phyloP scores from a whole-genome alignment of 1,140 invertebrate genomes.

The Hypsibius dujardini region DNA sequence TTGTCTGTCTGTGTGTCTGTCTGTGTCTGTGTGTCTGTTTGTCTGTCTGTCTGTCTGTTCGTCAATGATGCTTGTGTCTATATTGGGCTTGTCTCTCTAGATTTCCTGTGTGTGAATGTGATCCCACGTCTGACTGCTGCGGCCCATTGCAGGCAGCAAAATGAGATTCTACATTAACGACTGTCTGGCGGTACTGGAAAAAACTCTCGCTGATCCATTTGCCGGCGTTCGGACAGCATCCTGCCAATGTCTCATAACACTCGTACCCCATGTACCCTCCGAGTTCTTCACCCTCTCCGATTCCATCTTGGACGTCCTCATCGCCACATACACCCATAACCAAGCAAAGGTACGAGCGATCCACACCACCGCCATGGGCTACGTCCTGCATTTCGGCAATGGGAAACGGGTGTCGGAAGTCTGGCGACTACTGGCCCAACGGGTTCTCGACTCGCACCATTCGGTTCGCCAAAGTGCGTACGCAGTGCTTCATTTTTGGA shows the following conservation, averaged over 20 bases:
- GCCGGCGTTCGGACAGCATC: neutral
- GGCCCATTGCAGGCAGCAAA: neutral
- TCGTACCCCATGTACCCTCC: neutral
- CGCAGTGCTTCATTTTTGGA: slow-evolving; percentile 2
- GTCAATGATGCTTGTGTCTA: no score
- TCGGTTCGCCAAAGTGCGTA: neutral
- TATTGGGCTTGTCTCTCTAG: no score
- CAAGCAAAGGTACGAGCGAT: neutral
- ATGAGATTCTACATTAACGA: neutral
- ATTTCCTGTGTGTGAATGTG: no score
- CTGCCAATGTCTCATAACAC: neutral
- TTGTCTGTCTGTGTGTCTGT: no score
- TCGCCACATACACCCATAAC: slow-evolving; percentile 7
- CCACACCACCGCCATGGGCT: slow-evolving; percentile 10
- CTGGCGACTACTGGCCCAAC: neutral
- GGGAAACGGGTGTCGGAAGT: neutral
- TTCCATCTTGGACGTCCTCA: slow-evolving; percentile 2
- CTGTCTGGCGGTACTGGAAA: neutral
- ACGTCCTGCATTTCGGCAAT: neutral
- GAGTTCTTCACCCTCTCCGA: slow-evolving; percentile 12
- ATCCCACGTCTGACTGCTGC: no score
- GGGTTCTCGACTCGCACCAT: neutral
- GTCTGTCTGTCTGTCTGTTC: no score
- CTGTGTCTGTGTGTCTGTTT: no score
- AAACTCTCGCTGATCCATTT: neutral